These are phyloP conservation scores for Halcyon leucocephala DNA, from an alignment of 2,797 vertebrate genomes.

Conservation along the genomic window DNA sequence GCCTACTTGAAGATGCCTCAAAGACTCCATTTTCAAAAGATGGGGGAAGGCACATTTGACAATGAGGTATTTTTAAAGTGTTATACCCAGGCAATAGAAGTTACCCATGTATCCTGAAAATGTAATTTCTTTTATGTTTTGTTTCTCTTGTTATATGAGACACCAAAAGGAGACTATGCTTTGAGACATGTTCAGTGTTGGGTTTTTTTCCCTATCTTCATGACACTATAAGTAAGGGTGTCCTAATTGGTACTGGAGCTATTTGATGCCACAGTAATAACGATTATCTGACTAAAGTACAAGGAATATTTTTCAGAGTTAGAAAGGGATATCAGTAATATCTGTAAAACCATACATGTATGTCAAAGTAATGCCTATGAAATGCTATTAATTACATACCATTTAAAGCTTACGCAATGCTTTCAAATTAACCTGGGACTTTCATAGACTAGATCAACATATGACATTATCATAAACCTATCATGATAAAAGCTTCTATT, in stretches of 20 bases:
- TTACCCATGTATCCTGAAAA: background rate
- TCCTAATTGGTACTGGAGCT: background rate
- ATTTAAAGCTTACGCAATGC: background rate
- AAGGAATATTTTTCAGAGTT: background rate
- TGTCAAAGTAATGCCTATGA: background rate
- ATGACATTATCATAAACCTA: background rate
- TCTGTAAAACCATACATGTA: background rate
- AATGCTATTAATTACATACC: background rate
- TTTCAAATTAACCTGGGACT: background rate
- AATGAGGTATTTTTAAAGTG: background rate
- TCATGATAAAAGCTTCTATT: rapidly evolving
- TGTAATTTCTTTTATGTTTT: background rate
- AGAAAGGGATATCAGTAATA: background rate
- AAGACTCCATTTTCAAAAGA: background rate
- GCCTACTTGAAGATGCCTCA: background rate
- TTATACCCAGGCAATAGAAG: background rate
- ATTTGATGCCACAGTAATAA: background rate
- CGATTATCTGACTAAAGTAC: background rate
- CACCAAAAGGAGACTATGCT: background rate
- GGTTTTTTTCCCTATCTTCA: background rate
- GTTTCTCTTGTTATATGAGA: background rate
- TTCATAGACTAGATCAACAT: background rate
- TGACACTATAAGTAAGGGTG: background rate
- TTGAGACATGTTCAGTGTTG: background rate
- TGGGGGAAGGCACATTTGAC: background rate